Evolutionary conservation across 2,797 vertebrate genomes (phyloP), one percentile per base, ranked within the genome.

Genomic region (Chaenodraco wilsoni): DNA sequence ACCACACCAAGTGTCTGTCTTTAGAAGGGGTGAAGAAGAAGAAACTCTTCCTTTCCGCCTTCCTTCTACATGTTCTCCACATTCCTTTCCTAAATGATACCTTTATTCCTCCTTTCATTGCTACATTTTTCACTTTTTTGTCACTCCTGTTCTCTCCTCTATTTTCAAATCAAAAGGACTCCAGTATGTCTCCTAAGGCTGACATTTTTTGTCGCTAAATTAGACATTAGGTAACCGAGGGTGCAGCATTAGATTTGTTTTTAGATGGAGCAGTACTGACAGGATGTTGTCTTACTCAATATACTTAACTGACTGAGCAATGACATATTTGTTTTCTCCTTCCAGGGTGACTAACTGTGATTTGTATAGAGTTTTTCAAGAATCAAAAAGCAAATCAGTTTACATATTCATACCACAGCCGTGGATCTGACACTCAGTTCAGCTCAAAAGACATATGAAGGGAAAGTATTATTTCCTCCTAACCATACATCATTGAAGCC

Each of bases 1-100:
- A 69, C 66, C 68, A 58, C 76, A 74, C 79, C 77, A 73, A 88
- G 89, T 80, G 87, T 87, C 85, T 90, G 79, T 84, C 79, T 89
- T 48, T 31, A 19, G 57, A 52, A 58, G 68, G 21, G 61, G 54
- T 21, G 67, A 84, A 46, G 60, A 60, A 27, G 55, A 64, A 54
- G 37, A 64, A 54, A 31, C 40, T 14, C 52, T 74, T 71, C 40
- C 37, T 79, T 51, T 49, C 37, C 9, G 21, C 10, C 17, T 19
- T 69, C 23, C 11, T 63, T 58, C 50, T 23, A 37, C n/a, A 23
- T 37, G 17, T 68, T 65, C 57, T 46, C 43, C 4, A 52, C 19
- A 60, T 15, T 71, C 10, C 16, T 50, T 9, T 12, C 21, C 3
- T 40, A 4, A 16, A 13, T 33, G 5, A 13, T 15, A 9, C 9